A percentile compares a stretch with the other conserved stretches of the same genome.
These are phyloP conservation scores for Diplazon laetatorius DNA, from an alignment of 2,888 invertebrate genomes.

Conservation along the genomic window DNA sequence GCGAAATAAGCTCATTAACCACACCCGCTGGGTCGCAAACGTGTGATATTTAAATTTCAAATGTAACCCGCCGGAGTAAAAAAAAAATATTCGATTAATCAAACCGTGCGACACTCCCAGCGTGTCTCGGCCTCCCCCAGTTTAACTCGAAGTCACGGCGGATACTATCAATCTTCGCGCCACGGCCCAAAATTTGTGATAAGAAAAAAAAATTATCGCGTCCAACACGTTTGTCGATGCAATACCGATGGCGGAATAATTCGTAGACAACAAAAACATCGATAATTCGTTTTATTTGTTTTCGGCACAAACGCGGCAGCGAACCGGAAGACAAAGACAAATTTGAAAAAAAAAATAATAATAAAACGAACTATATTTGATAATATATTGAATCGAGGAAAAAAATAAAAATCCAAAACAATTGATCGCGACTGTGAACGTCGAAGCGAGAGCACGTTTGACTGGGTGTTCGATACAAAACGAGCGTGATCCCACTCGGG, in stretches of 20 bases:
- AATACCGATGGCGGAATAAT: conserved; percentile 15
- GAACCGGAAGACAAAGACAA: too few species aligned
- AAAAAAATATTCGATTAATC: conserved; percentile 46
- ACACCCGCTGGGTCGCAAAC: conserved; percentile 30
- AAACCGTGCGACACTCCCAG: conserved; percentile 30
- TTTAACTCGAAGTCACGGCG: conserved; percentile 42
- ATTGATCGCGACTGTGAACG: not conserved
- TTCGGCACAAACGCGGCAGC: conserved; percentile 2
- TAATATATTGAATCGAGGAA: too few species aligned
- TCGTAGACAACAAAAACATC: not conserved
- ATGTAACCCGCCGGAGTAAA: not conserved
- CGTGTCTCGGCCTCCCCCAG: conserved; percentile 18
- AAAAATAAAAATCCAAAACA: not conserved
- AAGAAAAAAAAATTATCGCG: conserved; percentile 35
- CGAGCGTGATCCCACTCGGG: conserved; percentile 65
- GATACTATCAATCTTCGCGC: conserved; percentile 41
- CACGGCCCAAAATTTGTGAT: conserved; percentile 14
- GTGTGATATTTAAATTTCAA: conserved; percentile 50
- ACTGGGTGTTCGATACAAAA: conserved; percentile 56
- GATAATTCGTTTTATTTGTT: too few species aligned
- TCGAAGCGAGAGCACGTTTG: conserved; percentile 63
- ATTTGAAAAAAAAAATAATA: too few species aligned
- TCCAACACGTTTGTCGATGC: conserved; percentile 18
- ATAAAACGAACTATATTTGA: not conserved
- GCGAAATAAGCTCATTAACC: conserved; percentile 27